Conservation (phyloP, 2,113 vertebrate species). For the Prietella phreatophila region DNA sequence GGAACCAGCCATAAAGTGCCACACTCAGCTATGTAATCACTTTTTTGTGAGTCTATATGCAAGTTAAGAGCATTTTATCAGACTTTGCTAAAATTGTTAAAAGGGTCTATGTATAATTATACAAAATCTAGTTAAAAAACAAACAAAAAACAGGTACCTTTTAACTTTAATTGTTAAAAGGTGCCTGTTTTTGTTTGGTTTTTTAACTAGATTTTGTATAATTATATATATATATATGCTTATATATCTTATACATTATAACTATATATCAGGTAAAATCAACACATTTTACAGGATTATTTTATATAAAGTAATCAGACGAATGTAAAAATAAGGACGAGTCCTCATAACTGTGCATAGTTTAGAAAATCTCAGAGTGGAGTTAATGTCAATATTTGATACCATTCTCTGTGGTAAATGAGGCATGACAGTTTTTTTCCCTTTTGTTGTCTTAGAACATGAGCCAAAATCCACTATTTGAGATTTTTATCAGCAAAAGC, state of each 20-base stretch:
- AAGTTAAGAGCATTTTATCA: background rate
- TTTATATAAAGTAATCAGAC: background rate
- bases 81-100: background rate
- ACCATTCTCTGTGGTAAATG: slow-evolving; percentile 9
- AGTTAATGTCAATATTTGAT: background rate
- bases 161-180: background rate
- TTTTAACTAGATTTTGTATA: background rate
- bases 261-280: background rate
- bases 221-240: background rate
- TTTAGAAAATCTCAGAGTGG: background rate
- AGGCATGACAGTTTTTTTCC: background rate
- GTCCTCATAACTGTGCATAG: background rate
- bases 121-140: too few relatives aligned
- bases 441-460: background rate
- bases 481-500: slow-evolving; percentile 27
- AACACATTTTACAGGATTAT: background rate
- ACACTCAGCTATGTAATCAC: background rate
- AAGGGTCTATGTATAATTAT: too few relatives aligned
- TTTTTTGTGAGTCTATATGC: background rate
- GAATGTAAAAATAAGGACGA: background rate
- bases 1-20: background rate
- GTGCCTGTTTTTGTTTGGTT: background rate
- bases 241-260: background rate
- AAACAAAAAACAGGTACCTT: too few relatives aligned
- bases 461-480: background rate